Evolutionary conservation across 1,140 invertebrate genomes (phyloP), one percentile per base, ranked within the genome.

Genomic region (Himalopsyche phryganea): DNA sequence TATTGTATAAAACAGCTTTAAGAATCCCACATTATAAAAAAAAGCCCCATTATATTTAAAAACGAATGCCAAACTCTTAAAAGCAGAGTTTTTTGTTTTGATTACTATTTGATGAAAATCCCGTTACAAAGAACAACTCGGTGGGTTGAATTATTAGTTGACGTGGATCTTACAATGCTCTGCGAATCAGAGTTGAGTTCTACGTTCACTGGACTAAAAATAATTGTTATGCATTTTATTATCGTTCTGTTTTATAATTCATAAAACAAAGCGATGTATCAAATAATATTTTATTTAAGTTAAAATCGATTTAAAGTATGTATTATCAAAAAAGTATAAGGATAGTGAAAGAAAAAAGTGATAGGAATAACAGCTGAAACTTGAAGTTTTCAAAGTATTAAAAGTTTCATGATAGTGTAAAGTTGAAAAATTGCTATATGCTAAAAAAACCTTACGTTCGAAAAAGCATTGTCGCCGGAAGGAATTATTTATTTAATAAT

Each of bases 211-310:
- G 38, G 38, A 40, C 38, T 13, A 40, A 40, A 40, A 40, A 11
- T 40, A 40, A 40, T 13, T 40, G 38, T 40, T 40, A 13, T 40
- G 5, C 4, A 5, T 40, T 13, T 40, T 11, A 5, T 40, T 13
- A 6, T 11, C n/a, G 5, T 11, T 5, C 11, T 40, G 15, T 40
- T n/a, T 15, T 40, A 40, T 6, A 40, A 4, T 13, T 13, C n/a
- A 6, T 40, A 40, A 40, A 15, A 15, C 38, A 40, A 40, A 40
- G 38, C 11, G n/a, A 40, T 5, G 5, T 40, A 4, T 40, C 15
- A 40, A 15, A 15, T n/a, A 13, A 40, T 40, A 40, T 40, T 40
- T 40, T 40, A 40, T 40, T 40, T 40, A 40, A 13, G 38, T 40
- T 40, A 13, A 6, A 40, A 13, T 40, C 15, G n/a, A 40, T 28